Percentiles rank a stretch among this genome's conserved stretches.
Evolutionary conservation across 2,797 vertebrate genomes (phyloP).

Genomic region (Arrhamphus sclerolepis): DNA sequence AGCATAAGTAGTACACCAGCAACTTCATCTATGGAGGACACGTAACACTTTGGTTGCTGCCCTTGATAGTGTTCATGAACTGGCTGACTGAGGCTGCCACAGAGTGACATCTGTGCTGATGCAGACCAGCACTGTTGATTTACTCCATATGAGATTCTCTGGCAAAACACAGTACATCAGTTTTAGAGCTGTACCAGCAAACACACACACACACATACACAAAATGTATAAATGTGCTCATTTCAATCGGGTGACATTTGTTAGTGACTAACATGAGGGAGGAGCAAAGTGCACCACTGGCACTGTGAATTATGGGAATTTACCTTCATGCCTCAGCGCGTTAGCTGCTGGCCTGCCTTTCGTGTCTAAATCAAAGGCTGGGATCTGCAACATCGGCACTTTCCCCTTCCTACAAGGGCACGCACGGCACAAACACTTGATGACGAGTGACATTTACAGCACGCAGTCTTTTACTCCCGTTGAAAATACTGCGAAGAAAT

Average conservation of each 20-base stretch:
- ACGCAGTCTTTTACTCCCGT: constrained; percentile 46
- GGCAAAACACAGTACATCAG: constrained; percentile 64
- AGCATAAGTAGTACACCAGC: too few relatives aligned
- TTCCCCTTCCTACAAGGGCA: constrained; percentile 86
- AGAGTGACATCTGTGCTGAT: constrained; percentile 3
- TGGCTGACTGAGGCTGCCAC: not conserved
- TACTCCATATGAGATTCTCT: constrained; percentile 20
- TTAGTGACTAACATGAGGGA: constrained; percentile 86
- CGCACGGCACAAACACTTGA: constrained; percentile 70
- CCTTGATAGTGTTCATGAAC: too few relatives aligned
- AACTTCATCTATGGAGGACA: too few relatives aligned
- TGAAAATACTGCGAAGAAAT: constrained; percentile 52
- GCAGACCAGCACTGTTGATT: constrained; percentile 36
- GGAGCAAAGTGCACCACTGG: constrained; percentile 79
- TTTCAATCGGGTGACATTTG: constrained; percentile 89
- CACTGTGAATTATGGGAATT: constrained; percentile 97
- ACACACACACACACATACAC: constrained; percentile 13
- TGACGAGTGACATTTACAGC: constrained; percentile 82
- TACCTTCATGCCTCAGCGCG: constrained; percentile 93
- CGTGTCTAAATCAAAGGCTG: constrained; percentile 94
- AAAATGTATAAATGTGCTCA: constrained; percentile 75
- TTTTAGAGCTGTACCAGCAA: constrained; percentile 72
- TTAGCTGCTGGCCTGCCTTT: constrained; percentile 86
- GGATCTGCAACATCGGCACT: constrained; percentile 90
- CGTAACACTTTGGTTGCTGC: too few relatives aligned